Conservation (phyloP, 1,140 invertebrate species). For the Acyrthosiphon pisum region DNA sequence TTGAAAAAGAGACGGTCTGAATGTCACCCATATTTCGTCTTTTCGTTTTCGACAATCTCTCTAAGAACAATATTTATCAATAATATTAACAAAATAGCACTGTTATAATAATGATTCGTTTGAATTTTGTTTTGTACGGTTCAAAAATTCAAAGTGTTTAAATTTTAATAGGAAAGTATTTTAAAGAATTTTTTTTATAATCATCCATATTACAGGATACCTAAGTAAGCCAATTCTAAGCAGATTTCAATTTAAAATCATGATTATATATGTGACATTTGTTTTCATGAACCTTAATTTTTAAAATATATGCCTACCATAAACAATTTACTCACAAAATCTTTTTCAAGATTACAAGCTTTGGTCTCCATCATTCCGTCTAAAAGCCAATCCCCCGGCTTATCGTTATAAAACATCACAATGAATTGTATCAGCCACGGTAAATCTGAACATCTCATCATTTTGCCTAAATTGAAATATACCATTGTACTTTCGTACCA, state of each 20-base stretch:
- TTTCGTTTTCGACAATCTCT: slow-evolving; percentile 87
- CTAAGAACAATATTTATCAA: slow-evolving; percentile 65
- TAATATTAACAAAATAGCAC: not conserved
- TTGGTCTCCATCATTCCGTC: slow-evolving; percentile 91
- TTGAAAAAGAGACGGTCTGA: slow-evolving; percentile 93
- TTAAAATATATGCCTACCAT: not conserved
- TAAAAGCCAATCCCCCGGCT: slow-evolving; percentile 96
- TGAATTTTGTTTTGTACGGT: not conserved
- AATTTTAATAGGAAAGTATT: not conserved
- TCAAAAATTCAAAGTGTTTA: not conserved
- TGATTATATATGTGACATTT: not conserved
- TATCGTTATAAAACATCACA: slow-evolving; percentile 93
- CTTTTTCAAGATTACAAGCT: slow-evolving; percentile 86
- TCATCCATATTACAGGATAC: not conserved
- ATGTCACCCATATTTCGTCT: slow-evolving; percentile 82
- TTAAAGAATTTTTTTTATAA: not conserved
- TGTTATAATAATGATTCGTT: not conserved
- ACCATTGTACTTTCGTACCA: not conserved
- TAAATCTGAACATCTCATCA: slow-evolving; percentile 90
- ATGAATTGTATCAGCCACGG: slow-evolving; percentile 92
- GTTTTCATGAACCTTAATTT: too few relatives aligned
- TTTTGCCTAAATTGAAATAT: slow-evolving; percentile 73
- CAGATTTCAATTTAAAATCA: not conserved
- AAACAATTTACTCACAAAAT: slow-evolving; percentile 71
- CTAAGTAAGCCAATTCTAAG: not conserved